A percentile compares a stretch with the other conserved stretches of the same genome.
These are phyloP conservation scores for Drosophila erecta DNA, from an alignment of 1,140 invertebrate genomes.

Conservation along the genomic window DNA sequence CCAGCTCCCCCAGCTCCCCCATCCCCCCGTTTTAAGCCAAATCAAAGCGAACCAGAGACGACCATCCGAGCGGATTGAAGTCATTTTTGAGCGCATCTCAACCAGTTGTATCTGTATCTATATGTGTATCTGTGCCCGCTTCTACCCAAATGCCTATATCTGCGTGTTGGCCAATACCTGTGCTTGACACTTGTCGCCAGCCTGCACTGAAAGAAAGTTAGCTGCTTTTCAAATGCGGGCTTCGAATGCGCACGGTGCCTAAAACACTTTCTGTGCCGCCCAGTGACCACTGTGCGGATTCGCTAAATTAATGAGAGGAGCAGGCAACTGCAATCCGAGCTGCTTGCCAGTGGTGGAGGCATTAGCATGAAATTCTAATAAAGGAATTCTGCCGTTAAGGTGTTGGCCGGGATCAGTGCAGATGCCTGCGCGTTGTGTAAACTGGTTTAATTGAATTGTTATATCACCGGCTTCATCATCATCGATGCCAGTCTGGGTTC, in stretches of 20 bases:
- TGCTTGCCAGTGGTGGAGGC: constrained; percentile 7
- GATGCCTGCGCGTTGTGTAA: constrained; percentile 50
- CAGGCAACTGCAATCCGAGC: constrained; percentile 23
- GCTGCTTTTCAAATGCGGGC: too few species aligned
- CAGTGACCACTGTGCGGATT: constrained; percentile 35
- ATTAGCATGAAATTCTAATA: constrained; percentile 78
- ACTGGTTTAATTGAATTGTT: constrained; percentile 78
- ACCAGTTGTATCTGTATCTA: constrained; percentile 56
- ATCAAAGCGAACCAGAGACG: constrained; percentile 29
- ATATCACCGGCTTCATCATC: constrained; percentile 53
- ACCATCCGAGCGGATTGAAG: constrained; percentile 64
- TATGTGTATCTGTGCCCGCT: constrained; percentile 26
- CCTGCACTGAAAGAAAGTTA: background rate
- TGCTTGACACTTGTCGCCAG: constrained; percentile 50
- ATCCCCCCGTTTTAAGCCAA: constrained; percentile 23
- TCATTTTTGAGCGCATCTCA: constrained; percentile 74
- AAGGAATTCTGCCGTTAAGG: constrained; percentile 73
- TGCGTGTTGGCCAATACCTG: constrained; percentile 57
- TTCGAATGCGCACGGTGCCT: background rate
- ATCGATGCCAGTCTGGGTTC: constrained; percentile 16
- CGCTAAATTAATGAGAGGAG: constrained; percentile 35
- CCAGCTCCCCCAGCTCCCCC: background rate
- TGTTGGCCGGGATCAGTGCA: constrained; percentile 51
- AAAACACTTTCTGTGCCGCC: background rate
- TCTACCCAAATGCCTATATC: constrained; percentile 12